Evolutionary conservation across 2,113 vertebrate species (phyloP).

Genomic region (Bucco capensis): DNA sequence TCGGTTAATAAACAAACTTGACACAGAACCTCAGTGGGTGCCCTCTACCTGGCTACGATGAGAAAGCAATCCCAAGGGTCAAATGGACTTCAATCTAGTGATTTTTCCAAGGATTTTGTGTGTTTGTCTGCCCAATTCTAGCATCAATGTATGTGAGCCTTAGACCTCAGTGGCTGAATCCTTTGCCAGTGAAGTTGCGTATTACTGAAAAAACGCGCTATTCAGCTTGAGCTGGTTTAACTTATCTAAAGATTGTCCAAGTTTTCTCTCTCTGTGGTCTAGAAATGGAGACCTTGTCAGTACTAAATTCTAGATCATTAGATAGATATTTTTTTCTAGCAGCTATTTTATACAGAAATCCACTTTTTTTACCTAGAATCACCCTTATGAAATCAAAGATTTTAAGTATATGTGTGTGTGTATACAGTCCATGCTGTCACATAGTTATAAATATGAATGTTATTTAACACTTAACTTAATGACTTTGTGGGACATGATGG

Average conservation of each 20-base stretch:
- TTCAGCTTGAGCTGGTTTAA: not conserved
- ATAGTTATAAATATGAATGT: constrained; percentile 67
- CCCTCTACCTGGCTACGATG: constrained; percentile 91
- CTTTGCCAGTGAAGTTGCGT: not conserved
- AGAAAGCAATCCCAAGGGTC: constrained; percentile 26
- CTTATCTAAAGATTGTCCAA: constrained; percentile 10
- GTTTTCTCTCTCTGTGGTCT: constrained; percentile 37
- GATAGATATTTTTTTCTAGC: constrained; percentile 40
- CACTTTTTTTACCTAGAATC: constrained; percentile 47
- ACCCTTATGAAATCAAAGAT: constrained; percentile 34
- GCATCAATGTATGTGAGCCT: not conserved
- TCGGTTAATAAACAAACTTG: constrained; percentile 89
- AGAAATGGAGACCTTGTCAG: constrained; percentile 30
- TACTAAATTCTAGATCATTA: constrained; percentile 59
- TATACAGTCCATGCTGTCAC: constrained; percentile 50
- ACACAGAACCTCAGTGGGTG: constrained; percentile 98
- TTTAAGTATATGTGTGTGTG: not conserved
- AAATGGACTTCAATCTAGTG: not conserved
- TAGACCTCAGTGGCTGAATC: constrained; percentile 4
- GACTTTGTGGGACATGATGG: constrained; percentile 43
- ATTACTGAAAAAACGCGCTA: not conserved
- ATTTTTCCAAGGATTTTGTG: not conserved
- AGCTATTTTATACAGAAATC: constrained; percentile 53
- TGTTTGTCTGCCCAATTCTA: constrained; percentile 2
- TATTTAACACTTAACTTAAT: constrained; percentile 77